Conservation (phyloP, 2,888 invertebrate genomes). For the Pyrrhosoma nymphula region DNA sequence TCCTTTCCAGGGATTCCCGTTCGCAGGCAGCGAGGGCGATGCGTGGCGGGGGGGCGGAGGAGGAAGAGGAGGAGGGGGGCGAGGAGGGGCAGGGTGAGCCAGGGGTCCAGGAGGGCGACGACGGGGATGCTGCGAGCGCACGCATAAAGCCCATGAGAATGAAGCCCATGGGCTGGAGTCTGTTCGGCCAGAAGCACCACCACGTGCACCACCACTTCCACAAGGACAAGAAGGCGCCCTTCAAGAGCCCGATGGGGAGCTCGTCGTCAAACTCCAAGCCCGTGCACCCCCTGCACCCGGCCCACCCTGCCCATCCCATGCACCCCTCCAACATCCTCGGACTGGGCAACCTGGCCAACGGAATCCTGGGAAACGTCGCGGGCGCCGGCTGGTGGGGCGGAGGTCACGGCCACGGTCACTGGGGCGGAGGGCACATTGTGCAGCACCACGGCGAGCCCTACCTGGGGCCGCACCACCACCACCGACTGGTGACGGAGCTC, state of each 20-base stretch:
- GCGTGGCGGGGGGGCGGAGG: neutral
- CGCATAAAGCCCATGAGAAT: neutral
- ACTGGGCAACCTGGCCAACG: neutral
- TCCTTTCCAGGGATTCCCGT: neutral
- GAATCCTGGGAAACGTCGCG: neutral
- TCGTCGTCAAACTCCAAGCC: neutral
- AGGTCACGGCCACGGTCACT: neutral
- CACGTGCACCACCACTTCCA: conserved; percentile 14
- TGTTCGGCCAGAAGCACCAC: neutral
- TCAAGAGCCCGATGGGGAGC: neutral
- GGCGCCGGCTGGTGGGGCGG: neutral
- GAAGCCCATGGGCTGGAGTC: conserved; percentile 1
- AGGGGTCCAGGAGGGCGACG: neutral
- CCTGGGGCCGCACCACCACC: conserved; percentile 28
- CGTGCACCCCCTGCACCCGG: conserved; percentile 6
- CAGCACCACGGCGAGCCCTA: conserved; percentile 1
- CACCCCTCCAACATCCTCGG: neutral
- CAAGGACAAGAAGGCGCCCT: neutral
- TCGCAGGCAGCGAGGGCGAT: neutral
- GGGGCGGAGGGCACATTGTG: neutral
- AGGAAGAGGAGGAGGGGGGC: neutral
- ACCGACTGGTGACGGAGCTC: conserved; percentile 28
- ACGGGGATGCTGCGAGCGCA: neutral
- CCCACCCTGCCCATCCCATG: neutral
- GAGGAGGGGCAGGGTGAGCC: neutral